Evolutionary conservation across 37 sponge, comb jelly and placozoan species (phyloP).

Genomic region (Ephydatia muelleri): DNA sequence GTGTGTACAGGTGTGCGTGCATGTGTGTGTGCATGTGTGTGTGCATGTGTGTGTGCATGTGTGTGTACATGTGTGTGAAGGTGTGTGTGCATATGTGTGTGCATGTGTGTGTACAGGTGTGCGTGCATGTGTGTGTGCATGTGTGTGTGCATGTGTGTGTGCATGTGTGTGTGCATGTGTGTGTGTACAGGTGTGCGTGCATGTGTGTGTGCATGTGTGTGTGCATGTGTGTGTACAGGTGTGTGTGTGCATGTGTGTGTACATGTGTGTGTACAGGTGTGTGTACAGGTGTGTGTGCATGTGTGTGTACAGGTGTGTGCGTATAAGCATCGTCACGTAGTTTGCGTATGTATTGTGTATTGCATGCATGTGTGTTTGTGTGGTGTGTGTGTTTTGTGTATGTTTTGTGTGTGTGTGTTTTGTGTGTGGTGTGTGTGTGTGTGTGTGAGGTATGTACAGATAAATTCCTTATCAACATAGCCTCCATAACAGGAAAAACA

Average conservation of each 20-base stretch:
- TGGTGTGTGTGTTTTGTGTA: too few relatives aligned
- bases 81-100: too few relatives aligned
- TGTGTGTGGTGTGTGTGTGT: not conserved
- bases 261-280: not conserved
- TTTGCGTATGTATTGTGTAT: not conserved
- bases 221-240: not conserved
- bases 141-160: constrained; percentile 4
- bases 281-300: not conserved
- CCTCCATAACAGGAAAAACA: too few relatives aligned
- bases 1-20: too few relatives aligned
- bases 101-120: too few relatives aligned
- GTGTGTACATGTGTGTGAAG: not conserved
- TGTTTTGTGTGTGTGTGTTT: too few relatives aligned
- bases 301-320: not conserved
- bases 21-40: constrained; percentile 36
- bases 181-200: constrained; percentile 21
- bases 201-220: not conserved
- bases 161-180: constrained; percentile 27
- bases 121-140: too few relatives aligned
- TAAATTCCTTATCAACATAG: too few relatives aligned
- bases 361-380: not conserved
- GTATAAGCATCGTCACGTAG: not conserved
- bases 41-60: not conserved
- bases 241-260: not conserved
- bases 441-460: not conserved